Percentiles rank a stretch among this genome's conserved stretches.
phyloP scores from a whole-genome alignment of 2,888 invertebrate species.

The Atethmia centrago region DNA sequence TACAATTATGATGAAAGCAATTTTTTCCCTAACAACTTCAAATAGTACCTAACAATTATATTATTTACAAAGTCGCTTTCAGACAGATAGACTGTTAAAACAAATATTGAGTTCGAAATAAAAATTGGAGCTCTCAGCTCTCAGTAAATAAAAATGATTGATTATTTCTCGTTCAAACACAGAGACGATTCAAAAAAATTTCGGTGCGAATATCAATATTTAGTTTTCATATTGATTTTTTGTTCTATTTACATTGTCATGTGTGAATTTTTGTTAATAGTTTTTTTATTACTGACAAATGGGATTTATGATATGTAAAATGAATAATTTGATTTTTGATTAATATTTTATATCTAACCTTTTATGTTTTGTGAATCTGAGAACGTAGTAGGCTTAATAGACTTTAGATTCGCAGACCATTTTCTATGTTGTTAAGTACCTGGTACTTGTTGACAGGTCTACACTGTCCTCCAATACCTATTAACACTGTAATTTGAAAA shows the following conservation, averaged over 20 bases:
- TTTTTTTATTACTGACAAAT: too few species aligned
- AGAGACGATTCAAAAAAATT: conserved; percentile 29
- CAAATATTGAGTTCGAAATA: conserved; percentile 47
- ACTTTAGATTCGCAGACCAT: too few species aligned
- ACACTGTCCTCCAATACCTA: too few species aligned
- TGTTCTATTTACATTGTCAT: conserved; percentile 2
- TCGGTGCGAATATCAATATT: conserved; percentile 25
- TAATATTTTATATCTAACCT: too few species aligned
- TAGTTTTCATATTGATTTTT: conserved; percentile 40
- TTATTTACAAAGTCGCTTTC: not conserved
- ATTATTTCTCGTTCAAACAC: conserved; percentile 53
- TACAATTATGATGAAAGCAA: too few species aligned
- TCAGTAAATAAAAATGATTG: conserved; percentile 55
- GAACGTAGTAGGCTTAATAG: too few species aligned
- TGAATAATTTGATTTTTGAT: too few species aligned
- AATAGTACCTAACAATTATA: not conserved
- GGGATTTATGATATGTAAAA: too few species aligned
- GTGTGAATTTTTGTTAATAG: not conserved
- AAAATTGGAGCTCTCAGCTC: conserved; percentile 38
- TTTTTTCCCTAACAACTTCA: not conserved
- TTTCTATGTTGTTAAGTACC: too few species aligned
- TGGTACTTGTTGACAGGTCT: too few species aligned
- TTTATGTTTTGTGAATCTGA: too few species aligned
- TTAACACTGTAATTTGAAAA: too few species aligned
- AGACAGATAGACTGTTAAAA: not conserved